These are phyloP conservation scores for Drosophila suzukii DNA, from an alignment of 1,140 invertebrate genomes.

Conservation along the genomic window DNA sequence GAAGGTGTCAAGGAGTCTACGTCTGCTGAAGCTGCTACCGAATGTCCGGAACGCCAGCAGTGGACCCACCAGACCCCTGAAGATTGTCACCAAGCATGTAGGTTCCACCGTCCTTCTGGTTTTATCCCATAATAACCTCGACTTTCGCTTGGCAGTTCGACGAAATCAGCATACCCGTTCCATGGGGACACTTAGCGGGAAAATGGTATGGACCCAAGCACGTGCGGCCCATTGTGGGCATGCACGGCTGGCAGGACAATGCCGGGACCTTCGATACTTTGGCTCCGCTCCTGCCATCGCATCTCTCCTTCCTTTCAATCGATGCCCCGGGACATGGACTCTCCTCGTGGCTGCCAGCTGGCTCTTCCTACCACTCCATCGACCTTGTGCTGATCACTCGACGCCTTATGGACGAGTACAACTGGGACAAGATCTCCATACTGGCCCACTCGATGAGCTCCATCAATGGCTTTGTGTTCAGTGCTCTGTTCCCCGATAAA, in stretches of 20 bases:
- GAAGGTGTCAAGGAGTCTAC: slow-evolving; percentile 25
- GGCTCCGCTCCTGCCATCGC: slow-evolving; percentile 86
- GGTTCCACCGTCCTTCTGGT: slow-evolving; percentile 7
- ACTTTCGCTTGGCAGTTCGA: slow-evolving; percentile 83
- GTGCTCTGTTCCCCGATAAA: slow-evolving; percentile 86
- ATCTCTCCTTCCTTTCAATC: slow-evolving; percentile 87
- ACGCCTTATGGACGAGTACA: slow-evolving; percentile 87
- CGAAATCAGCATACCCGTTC: slow-evolving; percentile 88
- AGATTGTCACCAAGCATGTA: slow-evolving; percentile 60
- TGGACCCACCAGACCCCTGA: slow-evolving; percentile 36
- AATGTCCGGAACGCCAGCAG: slow-evolving; percentile 29
- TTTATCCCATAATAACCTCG: slow-evolving; percentile 2
- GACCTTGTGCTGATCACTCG: slow-evolving; percentile 86
- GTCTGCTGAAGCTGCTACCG: slow-evolving; percentile 22
- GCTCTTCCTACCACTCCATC: slow-evolving; percentile 87
- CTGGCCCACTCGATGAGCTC: slow-evolving; percentile 89
- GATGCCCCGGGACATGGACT: slow-evolving; percentile 90
- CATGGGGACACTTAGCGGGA: slow-evolving; percentile 88
- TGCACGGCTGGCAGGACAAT: slow-evolving; percentile 93
- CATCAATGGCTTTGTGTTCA: slow-evolving; percentile 86
- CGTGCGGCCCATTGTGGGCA: slow-evolving; percentile 87
- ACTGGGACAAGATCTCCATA: slow-evolving; percentile 89
- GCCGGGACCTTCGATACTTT: slow-evolving; percentile 90
- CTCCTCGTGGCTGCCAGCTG: slow-evolving; percentile 88
- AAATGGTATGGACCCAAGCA: slow-evolving; percentile 89